Conservation (phyloP, 2,888 invertebrate genomes). For the Drosophila borborema region DNA sequence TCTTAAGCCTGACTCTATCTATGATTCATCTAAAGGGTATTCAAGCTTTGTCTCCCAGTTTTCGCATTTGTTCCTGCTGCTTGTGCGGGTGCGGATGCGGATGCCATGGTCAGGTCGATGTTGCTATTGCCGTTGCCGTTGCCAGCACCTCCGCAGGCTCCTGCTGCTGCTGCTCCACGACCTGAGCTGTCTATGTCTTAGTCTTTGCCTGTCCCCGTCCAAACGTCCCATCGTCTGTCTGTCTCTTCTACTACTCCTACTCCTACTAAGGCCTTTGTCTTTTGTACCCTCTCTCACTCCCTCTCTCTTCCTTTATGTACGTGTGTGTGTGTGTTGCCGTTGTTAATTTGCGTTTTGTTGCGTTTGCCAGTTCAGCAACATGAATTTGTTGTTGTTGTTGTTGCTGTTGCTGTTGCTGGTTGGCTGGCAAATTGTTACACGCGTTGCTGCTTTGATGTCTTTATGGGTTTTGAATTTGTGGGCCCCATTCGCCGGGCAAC, state of each 20-base stretch:
- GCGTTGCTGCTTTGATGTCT: conserved; percentile 80
- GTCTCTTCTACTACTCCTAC: conserved; percentile 23
- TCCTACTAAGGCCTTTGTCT: conserved; percentile 38
- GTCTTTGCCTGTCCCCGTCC: conserved; percentile 1
- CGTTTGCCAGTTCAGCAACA: conserved; percentile 63
- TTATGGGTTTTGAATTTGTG: conserved; percentile 80
- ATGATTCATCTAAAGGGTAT: conserved; percentile 32
- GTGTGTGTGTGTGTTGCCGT: conserved; percentile 55
- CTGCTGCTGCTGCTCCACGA: conserved; percentile 28
- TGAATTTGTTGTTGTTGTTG: conserved; percentile 45
- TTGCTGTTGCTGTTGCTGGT: conserved; percentile 51
- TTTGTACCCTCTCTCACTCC: background rate
- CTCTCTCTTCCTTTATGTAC: background rate
- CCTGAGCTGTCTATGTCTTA: conserved; percentile 32
- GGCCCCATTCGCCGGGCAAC: conserved; percentile 61
- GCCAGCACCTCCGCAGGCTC: conserved; percentile 28
- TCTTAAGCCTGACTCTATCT: too few species aligned
- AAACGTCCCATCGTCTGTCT: background rate
- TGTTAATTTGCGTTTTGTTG: conserved; percentile 81
- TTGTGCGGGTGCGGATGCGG: conserved; percentile 43
- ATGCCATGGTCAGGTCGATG: conserved; percentile 57
- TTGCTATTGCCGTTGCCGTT: conserved; percentile 12
- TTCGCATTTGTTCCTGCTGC: conserved; percentile 34
- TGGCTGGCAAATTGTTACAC: conserved; percentile 79
- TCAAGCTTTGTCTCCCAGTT: background rate